These are phyloP conservation scores for Synanthedon andrenaeformis DNA, from an alignment of 2,888 invertebrate genomes.

Conservation along the genomic window DNA sequence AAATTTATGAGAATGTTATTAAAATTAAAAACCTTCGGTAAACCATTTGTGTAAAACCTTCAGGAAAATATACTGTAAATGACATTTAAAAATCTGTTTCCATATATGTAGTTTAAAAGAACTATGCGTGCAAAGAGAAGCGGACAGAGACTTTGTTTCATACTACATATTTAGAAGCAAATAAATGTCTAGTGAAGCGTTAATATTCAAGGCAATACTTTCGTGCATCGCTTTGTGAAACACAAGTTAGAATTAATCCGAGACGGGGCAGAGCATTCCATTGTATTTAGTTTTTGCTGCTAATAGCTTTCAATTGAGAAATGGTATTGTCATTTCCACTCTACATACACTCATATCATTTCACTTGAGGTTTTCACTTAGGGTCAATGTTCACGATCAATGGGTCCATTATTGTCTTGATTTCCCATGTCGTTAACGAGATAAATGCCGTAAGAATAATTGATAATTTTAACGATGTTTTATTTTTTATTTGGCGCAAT, in stretches of 20 bases:
- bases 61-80: too few relatives aligned
- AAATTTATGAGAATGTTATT: too few relatives aligned
- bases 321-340: constrained; percentile 25
- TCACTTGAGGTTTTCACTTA: constrained; percentile 27
- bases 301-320: constrained; percentile 43
- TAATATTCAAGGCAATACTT: constrained; percentile 38
- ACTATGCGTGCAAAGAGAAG: too few relatives aligned
- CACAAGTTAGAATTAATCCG: constrained; percentile 32
- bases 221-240: constrained; percentile 25
- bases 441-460: too few relatives aligned
- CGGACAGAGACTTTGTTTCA: too few relatives aligned
- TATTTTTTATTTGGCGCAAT: too few relatives aligned
- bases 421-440: background rate
- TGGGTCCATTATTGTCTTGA: background rate
- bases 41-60: too few relatives aligned
- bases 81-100: too few relatives aligned
- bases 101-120: too few relatives aligned
- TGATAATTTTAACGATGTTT: too few relatives aligned
- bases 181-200: constrained; percentile 49
- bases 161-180: constrained; percentile 10
- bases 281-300: constrained; percentile 34
- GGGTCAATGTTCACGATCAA: constrained; percentile 21
- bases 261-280: constrained; percentile 29
- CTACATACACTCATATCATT: constrained; percentile 13
- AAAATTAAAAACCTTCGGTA: too few relatives aligned